Percentiles rank a stretch among this genome's conserved stretches.
These are phyloP conservation scores for Saxidomus purpurata DNA, from an alignment of 1,140 invertebrate species.

Conservation along the genomic window DNA sequence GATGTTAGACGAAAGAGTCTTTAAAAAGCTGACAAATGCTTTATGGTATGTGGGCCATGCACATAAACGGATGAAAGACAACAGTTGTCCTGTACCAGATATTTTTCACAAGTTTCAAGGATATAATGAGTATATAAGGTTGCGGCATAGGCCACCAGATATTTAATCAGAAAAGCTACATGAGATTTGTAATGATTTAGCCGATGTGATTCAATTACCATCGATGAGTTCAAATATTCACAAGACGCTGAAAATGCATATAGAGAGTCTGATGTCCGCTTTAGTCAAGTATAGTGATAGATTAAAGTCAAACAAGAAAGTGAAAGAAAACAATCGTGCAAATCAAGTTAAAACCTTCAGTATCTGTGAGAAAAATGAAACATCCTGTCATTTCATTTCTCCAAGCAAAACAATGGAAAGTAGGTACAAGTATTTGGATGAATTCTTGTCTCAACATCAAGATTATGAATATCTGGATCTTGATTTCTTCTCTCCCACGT, in stretches of 20 bases:
- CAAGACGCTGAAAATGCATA: background rate
- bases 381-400: background rate
- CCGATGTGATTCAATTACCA: background rate
- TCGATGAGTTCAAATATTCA: background rate
- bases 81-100: background rate
- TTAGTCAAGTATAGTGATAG: background rate
- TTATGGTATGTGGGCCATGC: constrained; percentile 3
- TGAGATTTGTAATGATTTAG: background rate
- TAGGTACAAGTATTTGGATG: background rate
- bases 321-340: background rate
- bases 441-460: background rate
- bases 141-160: background rate
- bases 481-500: background rate
- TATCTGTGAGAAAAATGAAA: background rate
- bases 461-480: background rate
- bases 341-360: background rate
- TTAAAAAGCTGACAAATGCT: constrained; percentile 15
- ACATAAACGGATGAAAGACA: background rate
- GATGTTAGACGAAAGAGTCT: background rate
- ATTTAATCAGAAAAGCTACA: background rate
- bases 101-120: constrained; percentile 1
- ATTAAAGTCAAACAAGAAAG: no score
- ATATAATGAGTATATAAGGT: background rate
- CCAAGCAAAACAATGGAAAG: background rate
- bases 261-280: background rate